These are phyloP conservation scores for Danaus melanippus DNA, from an alignment of 1,140 invertebrate species.

Conservation along the genomic window DNA sequence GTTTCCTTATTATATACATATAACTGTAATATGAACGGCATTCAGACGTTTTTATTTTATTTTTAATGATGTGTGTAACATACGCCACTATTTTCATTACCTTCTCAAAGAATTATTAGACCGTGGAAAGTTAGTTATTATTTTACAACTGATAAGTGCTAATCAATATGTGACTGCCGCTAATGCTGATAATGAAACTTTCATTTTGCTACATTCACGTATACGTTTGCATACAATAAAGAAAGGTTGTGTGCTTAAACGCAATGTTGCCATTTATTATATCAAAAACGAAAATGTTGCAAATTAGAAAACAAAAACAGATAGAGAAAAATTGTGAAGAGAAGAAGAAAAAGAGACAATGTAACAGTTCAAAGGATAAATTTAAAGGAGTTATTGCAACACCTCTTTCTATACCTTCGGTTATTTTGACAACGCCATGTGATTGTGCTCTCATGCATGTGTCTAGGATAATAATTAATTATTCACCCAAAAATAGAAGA, in stretches of 20 bases:
- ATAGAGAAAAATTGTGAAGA: slow-evolving; percentile 32
- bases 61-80: no score
- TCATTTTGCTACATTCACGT: slow-evolving; percentile 8
- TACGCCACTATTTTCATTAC: slow-evolving; percentile 1
- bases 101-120: slow-evolving; percentile 35
- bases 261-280: slow-evolving; percentile 50
- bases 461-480: slow-evolving; percentile 49
- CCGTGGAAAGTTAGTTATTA: slow-evolving; percentile 23
- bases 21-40: no score
- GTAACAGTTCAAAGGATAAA: slow-evolving; percentile 36
- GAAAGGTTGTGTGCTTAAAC: not conserved
- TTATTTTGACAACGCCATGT: slow-evolving; percentile 24
- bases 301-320: slow-evolving; percentile 36
- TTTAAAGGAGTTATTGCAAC: slow-evolving; percentile 29
- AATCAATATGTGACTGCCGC: slow-evolving; percentile 32
- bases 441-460: slow-evolving; percentile 51
- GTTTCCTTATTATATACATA: no score
- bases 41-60: no score
- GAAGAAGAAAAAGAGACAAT: slow-evolving; percentile 28
- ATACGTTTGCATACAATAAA: not conserved
- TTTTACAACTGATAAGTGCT: slow-evolving; percentile 24
- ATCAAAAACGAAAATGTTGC: slow-evolving; percentile 50
- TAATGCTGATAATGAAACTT: slow-evolving; percentile 19
- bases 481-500: slow-evolving; percentile 45
- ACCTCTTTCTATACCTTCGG: slow-evolving; percentile 26